phyloP scores from a whole-genome alignment of 1,140 invertebrate genomes.

The Callitettix versicolor region DNA sequence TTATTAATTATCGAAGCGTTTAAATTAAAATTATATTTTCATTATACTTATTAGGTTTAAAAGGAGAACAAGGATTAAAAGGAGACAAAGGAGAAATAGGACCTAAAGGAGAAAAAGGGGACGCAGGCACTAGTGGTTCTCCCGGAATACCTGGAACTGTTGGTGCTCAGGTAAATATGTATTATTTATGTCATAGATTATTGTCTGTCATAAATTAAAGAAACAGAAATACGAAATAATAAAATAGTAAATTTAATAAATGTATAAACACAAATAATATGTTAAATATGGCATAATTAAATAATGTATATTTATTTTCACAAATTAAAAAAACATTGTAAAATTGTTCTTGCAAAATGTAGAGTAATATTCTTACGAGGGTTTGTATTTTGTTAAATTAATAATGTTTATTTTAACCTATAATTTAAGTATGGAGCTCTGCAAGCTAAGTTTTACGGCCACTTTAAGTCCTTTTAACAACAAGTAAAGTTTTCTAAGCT shows the following conservation, averaged over 20 bases:
- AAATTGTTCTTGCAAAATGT: background rate
- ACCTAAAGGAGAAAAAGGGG: constrained; percentile 35
- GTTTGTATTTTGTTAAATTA: background rate
- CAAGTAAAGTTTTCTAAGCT: too few species aligned
- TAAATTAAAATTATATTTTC: too few species aligned
- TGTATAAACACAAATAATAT: background rate
- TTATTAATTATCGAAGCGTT: too few species aligned
- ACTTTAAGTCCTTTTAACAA: too few species aligned
- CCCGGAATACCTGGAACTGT: constrained; percentile 29
- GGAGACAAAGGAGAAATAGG: constrained; percentile 54
- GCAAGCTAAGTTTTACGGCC: too few species aligned
- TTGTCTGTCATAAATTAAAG: background rate
- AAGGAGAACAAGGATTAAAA: constrained; percentile 36
- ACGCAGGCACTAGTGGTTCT: constrained; percentile 45
- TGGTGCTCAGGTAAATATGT: constrained; percentile 41
- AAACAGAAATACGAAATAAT: background rate
- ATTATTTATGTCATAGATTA: background rate
- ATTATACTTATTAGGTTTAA: constrained; percentile 32
- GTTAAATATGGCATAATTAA: background rate
- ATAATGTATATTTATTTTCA: background rate
- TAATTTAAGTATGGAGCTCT: too few species aligned
- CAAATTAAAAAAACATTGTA: background rate
- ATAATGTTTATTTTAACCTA: too few species aligned
- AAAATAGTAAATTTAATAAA: background rate
- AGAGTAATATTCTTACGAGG: background rate